Conservation (phyloP, 2,888 invertebrate species). For the Drosophila aldrichi region DNA sequence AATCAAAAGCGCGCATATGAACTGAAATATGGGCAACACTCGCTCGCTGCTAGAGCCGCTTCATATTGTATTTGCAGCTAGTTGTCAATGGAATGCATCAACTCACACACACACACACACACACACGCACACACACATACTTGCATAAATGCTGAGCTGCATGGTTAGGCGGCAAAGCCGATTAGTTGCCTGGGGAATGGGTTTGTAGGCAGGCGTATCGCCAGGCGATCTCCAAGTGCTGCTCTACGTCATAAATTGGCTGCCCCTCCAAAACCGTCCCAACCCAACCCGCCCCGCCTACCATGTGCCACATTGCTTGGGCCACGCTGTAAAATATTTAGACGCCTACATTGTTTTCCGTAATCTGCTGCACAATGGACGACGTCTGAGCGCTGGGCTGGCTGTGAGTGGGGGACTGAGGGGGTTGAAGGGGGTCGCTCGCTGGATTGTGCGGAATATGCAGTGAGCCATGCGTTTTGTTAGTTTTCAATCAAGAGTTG, state of each 20-base stretch:
- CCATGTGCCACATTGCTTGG: too few species aligned
- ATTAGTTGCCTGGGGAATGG: slow-evolving; percentile 43
- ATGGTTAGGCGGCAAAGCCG: slow-evolving; percentile 43
- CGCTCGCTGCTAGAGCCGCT: neutral
- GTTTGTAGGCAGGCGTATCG: neutral
- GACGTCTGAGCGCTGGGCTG: slow-evolving; percentile 1
- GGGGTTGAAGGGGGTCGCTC: slow-evolving; percentile 1
- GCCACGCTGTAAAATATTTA: slow-evolving; percentile 50
- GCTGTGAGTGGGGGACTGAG: too few species aligned
- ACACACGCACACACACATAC: neutral
- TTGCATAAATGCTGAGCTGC: slow-evolving; percentile 5
- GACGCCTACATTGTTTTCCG: slow-evolving; percentile 47
- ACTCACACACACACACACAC: neutral
- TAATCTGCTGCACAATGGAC: slow-evolving; percentile 30
- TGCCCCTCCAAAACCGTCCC: too few species aligned
- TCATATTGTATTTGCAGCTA: slow-evolving; percentile 3
- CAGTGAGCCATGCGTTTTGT: slow-evolving; percentile 68
- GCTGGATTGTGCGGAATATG: slow-evolving; percentile 58
- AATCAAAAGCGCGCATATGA: neutral
- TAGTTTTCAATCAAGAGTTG: slow-evolving; percentile 79
- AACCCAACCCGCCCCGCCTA: too few species aligned
- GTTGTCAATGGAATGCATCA: slow-evolving; percentile 32
- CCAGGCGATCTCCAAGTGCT: slow-evolving; percentile 18
- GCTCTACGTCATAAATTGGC: slow-evolving; percentile 10
- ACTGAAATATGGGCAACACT: too few species aligned